Conservation (phyloP, 2,113 vertebrate genomes). For the Dromiciops gliroides region DNA sequence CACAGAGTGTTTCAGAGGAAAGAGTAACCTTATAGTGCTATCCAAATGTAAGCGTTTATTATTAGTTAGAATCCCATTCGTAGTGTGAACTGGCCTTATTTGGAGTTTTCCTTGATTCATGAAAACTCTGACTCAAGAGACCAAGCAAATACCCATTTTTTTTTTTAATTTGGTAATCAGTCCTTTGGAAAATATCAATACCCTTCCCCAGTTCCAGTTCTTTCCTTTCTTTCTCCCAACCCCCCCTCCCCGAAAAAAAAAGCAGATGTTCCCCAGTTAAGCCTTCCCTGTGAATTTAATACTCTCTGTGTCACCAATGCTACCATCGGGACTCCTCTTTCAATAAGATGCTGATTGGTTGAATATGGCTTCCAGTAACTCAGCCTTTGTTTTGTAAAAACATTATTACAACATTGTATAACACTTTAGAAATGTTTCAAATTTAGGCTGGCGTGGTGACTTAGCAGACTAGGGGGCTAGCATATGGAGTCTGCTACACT, state of each 20-base stretch:
- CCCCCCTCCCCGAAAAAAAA: slow-evolving; percentile 41
- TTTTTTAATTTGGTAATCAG: background rate
- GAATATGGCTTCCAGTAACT: slow-evolving; percentile 86
- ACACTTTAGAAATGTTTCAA: slow-evolving; percentile 87
- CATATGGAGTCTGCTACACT: slow-evolving; percentile 86
- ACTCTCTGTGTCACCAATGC: slow-evolving; percentile 67
- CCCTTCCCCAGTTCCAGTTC: background rate
- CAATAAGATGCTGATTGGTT: slow-evolving; percentile 83
- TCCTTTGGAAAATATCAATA: background rate
- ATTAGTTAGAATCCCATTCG: background rate
- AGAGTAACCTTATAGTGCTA: background rate
- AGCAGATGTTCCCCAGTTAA: slow-evolving; percentile 58
- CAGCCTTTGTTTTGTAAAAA: slow-evolving; percentile 88
- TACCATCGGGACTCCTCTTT: slow-evolving; percentile 72
- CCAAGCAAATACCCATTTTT: background rate
- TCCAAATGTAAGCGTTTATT: background rate
- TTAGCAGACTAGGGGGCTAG: slow-evolving; percentile 85
- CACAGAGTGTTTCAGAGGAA: background rate
- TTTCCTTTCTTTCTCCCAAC: background rate
- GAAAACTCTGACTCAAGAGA: background rate
- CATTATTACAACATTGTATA: slow-evolving; percentile 87
- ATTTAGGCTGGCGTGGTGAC: slow-evolving; percentile 84
- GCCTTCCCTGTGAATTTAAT: slow-evolving; percentile 50
- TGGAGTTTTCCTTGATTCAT: background rate
- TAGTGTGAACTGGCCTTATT: background rate